Percentiles rank a stretch among this genome's conserved stretches.
phyloP scores from a whole-genome alignment of 2,888 invertebrate genomes.

The Hymenopus coronatus region DNA sequence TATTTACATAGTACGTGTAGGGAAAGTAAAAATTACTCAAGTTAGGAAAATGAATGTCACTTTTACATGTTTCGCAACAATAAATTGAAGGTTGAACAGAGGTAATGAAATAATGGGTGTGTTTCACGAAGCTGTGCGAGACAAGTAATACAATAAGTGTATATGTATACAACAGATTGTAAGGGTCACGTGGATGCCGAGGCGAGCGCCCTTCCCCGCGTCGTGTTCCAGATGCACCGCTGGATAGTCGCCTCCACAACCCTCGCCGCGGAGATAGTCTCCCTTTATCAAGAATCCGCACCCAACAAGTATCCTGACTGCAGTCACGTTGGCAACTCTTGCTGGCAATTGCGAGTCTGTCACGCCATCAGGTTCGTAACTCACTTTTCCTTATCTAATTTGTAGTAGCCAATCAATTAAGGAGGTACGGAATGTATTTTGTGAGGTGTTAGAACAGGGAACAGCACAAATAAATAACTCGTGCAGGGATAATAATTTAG shows the following conservation, averaged over 20 bases:
- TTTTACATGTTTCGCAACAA: background rate
- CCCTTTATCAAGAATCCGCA: background rate
- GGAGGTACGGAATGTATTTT: too few species aligned
- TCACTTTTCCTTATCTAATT: too few species aligned
- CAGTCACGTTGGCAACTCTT: constrained; percentile 25
- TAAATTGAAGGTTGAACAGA: background rate
- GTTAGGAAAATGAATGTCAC: too few species aligned
- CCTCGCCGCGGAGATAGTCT: constrained; percentile 44
- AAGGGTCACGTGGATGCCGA: constrained; percentile 4
- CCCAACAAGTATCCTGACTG: constrained; percentile 22
- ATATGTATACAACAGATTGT: background rate
- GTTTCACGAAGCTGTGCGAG: background rate
- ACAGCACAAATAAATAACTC: too few species aligned
- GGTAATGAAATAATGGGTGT: background rate
- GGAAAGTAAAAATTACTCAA: too few species aligned
- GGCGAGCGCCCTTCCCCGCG: constrained; percentile 40
- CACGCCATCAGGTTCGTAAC: constrained; percentile 36
- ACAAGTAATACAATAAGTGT: background rate
- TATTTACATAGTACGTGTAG: too few species aligned
- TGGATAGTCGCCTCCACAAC: constrained; percentile 50
- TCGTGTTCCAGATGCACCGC: constrained; percentile 50
- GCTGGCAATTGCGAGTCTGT: constrained; percentile 34
- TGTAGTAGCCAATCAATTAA: too few species aligned
- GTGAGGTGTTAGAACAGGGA: too few species aligned
- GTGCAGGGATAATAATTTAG: too few species aligned